Base-by-base conservation (phyloP, 2,888 invertebrate genomes). In the Caenorhabditis auriculariae region DNA sequence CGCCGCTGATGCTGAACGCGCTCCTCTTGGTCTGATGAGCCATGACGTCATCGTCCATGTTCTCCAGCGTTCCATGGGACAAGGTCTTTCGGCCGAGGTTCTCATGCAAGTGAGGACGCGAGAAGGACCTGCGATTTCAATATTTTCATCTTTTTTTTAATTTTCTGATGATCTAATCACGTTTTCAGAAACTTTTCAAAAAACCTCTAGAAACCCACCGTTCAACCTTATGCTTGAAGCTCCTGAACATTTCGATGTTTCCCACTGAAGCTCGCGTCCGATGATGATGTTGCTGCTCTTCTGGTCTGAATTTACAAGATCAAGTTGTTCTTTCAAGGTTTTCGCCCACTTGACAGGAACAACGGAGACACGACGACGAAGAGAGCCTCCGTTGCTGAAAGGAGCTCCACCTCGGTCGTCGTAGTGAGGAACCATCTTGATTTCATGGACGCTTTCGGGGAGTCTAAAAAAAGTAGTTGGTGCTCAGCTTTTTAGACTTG, bases 371-470 rank as follows among this genome's bases (percentile, higher is more conserved):
- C 66, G 48, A 54, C 70, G 50, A 39, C 62, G 58, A 12, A 59
- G 41, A n/a, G 54, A 47, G 2, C 54, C 52, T 46, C 52, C 52
- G 26, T 46, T 42, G 15, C 6, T 37, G 12, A 47, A 26, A 32
- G 48, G 17, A n/a, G 53, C 43, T 23, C 47, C 51, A 6, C 47
- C n/a, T n/a, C n/a, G 28, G 32, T 66, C 69, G 41, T 68, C 66
- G 26, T 48, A 65, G 39, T 64, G 68, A 4, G 72, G 64, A 9
- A 72, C 70, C 72, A 72, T 72, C 48, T 66, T 61, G 41, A 72
- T 69, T 37, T 72, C 69, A 44, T 64, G 66, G 4, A 70, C 65
- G 38, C 64, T 61, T 47, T 70, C 68, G 1, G 72, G 69, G 21
- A 72, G 62, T 53, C 66, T 69, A 53, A 35, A 66, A 53, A 23